Evolutionary conservation across 2,888 invertebrate species (phyloP), one percentile per base, ranked within the genome.

Genomic region (Mongoloraphidia duomilia): DNA sequence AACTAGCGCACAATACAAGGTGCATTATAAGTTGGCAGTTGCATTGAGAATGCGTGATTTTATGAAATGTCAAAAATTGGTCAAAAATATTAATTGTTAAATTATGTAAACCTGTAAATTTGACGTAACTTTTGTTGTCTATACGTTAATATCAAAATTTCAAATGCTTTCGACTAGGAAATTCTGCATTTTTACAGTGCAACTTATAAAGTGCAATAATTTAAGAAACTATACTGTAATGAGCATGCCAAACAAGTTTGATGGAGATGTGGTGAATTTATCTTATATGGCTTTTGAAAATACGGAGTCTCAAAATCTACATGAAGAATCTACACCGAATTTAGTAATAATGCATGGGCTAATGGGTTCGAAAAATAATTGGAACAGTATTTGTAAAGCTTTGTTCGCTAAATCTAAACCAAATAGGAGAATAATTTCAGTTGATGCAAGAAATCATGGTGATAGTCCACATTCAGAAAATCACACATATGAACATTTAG

Each of bases 391-490:
- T 12, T 82, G 84, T 2, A 90, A 85, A 64, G 77, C 75, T 0
- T 71, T 88, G 46, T 67, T 76, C 52, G 75, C 76, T 52, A 74
- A 73, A 48, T 82, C 81, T 2, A 73, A 77, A 12, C 61, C 77
- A 79, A 54, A 73, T 75, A 64, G 86, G 74, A 69, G 80, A 78
- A 71, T 92, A 0, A 76, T 89, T 53, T 74, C 84, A 8, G 74
- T 94, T 35, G 97, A 97, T 69, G 84, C 88, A 8, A 75, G 96
- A 62, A 96, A 97, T 69, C 97, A 97, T 67, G 97, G 96, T 0
- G 90, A 92, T 54, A 94, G 94, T 61, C 84, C 87, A 1, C 93
- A 94, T 63, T 71, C 80, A 0, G 57, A 72, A 0, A 74, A 79
- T 0, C 85, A 91, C 67, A 76, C 74, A 26, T 94, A 92, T 61